These are phyloP conservation scores for Rhyacophila evoluta DNA, from an alignment of 2,888 invertebrate genomes.

Conservation along the genomic window DNA sequence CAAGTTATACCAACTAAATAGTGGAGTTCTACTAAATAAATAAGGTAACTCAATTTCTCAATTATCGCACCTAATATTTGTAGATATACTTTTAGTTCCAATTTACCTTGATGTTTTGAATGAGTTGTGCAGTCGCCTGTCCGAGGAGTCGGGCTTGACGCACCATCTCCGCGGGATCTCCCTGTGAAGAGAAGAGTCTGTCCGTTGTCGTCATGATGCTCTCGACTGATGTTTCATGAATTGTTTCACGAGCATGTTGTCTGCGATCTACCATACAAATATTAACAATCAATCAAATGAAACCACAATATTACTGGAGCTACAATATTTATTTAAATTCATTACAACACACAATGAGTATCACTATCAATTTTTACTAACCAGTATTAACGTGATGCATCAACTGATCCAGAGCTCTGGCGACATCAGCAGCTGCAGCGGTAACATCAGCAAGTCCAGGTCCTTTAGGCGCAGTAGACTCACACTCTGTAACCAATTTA, in stretches of 20 bases:
- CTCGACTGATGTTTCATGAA: conserved; percentile 86
- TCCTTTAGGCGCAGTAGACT: conserved; percentile 70
- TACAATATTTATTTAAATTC: no score
- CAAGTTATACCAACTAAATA: no score
- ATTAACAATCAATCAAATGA: not conserved
- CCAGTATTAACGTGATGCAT: conserved; percentile 88
- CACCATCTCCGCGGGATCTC: conserved; percentile 94
- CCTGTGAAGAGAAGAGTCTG: conserved; percentile 84
- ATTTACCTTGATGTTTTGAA: conserved; percentile 95
- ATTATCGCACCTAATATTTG: no score
- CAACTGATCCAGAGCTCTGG: conserved; percentile 88
- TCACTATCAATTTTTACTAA: conserved; percentile 55
- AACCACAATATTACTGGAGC: conserved; percentile 20
- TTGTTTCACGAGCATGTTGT: conserved; percentile 74
- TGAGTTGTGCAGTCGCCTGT: conserved; percentile 93
- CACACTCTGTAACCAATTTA: conserved; percentile 85
- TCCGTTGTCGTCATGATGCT: conserved; percentile 92
- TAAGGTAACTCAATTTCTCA: no score
- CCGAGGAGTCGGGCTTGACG: conserved; percentile 91
- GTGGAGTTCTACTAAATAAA: no score
- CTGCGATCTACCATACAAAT: conserved; percentile 65
- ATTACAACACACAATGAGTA: no score
- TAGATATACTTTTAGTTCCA: no score
- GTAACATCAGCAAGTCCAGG: conserved; percentile 80
- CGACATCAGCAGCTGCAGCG: conserved; percentile 88